These are phyloP conservation scores for Parazoanthus atlanticus DNA, from an alignment of 92 coral and sea anemone genomes.

Conservation along the genomic window DNA sequence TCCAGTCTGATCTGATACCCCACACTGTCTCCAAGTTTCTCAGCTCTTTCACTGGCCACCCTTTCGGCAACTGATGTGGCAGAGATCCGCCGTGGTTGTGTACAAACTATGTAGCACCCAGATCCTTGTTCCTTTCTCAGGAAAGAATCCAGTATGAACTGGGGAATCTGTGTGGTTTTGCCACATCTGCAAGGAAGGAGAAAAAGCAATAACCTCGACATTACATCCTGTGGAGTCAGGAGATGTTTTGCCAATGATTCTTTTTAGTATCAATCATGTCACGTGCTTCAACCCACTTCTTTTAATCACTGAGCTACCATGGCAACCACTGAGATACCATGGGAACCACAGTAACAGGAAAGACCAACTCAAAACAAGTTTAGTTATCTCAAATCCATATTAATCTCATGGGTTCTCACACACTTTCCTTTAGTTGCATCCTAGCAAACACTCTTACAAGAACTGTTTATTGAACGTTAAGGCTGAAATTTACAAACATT, in stretches of 20 bases:
- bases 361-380: no score
- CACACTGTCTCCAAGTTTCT: slow-evolving; percentile 75
- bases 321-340: no score
- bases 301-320: no score
- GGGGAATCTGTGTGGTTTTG: slow-evolving; percentile 92
- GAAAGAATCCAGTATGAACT: slow-evolving; percentile 69
- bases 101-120: slow-evolving; percentile 80
- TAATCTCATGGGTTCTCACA: no score
- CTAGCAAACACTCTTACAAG: no score
- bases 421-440: no score
- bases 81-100: slow-evolving; percentile 87
- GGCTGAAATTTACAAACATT: no score
- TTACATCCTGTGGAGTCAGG: not conserved
- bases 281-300: no score
- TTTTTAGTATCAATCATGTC: no score
- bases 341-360: no score
- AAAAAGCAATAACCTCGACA: not conserved
- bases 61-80: slow-evolving; percentile 91
- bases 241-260: not conserved
- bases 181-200: slow-evolving; percentile 67
- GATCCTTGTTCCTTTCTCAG: slow-evolving; percentile 60
- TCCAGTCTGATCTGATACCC: slow-evolving; percentile 89
- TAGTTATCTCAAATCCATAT: no score
- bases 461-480: no score
- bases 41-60: slow-evolving; percentile 81